Conservation (phyloP, 1,140 invertebrate species). For the Procambarus clarkii region DNA sequence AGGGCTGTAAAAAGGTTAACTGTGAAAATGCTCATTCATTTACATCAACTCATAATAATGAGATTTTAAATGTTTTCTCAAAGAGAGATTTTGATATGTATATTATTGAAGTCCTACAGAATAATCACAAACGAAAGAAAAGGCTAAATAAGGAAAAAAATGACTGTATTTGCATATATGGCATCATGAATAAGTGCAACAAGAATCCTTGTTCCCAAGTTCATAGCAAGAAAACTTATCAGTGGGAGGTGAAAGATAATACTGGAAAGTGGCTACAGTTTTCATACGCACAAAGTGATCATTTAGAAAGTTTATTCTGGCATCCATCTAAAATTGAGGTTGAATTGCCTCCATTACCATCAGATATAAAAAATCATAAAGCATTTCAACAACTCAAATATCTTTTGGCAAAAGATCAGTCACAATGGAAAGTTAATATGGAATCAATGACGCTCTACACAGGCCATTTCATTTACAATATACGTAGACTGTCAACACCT, state of each 20-base stretch:
- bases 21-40: slow-evolving; percentile 58
- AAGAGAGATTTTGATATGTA: background rate
- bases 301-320: slow-evolving; percentile 50
- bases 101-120: slow-evolving; percentile 15
- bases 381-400: background rate
- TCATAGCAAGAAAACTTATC: slow-evolving; percentile 48
- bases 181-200: slow-evolving; percentile 48
- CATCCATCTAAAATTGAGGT: slow-evolving; percentile 29
- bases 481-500: slow-evolving; percentile 63
- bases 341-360: slow-evolving; percentile 21
- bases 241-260: slow-evolving; percentile 49
- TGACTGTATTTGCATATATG: slow-evolving; percentile 42
- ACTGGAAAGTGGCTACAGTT: slow-evolving; percentile 35
- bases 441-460: slow-evolving; percentile 32
- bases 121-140: slow-evolving; percentile 25
- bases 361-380: background rate
- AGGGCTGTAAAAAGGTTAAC: slow-evolving; percentile 14
- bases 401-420: slow-evolving; percentile 13
- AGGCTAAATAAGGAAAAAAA: slow-evolving; percentile 6
- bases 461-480: background rate
- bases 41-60: slow-evolving; percentile 37
- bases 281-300: slow-evolving; percentile 33
- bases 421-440: slow-evolving; percentile 49
- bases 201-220: slow-evolving; percentile 43
- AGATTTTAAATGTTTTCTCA: background rate